phyloP scores from a whole-genome alignment of 2,797 vertebrate species.

The Lepilemur septentrionalis region DNA sequence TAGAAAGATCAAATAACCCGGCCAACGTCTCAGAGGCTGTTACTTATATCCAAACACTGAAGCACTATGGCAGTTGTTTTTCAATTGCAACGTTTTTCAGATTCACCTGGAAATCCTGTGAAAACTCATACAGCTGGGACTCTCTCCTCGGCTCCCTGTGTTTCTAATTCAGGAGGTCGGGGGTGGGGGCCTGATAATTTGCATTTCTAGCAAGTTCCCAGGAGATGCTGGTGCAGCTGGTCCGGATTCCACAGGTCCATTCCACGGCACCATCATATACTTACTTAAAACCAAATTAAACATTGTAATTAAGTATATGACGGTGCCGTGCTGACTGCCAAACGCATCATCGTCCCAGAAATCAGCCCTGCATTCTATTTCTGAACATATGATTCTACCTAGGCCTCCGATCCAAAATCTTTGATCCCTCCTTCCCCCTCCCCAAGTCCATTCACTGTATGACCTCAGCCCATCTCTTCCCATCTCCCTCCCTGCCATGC shows the following conservation, averaged over 20 bases:
- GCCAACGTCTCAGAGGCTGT: not conserved
- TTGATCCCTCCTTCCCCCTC: not conserved
- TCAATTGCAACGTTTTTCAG: not conserved
- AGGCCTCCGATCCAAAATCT: not conserved
- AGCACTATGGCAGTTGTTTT: rapidly evolving
- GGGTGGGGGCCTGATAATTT: not conserved
- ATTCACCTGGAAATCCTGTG: not conserved
- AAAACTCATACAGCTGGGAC: not conserved
- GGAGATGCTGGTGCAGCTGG: not conserved
- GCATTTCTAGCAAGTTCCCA: not conserved
- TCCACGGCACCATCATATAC: rapidly evolving
- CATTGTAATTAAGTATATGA: not conserved
- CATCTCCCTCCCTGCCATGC: rapidly evolving
- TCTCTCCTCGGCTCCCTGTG: not conserved
- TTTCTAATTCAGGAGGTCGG: not conserved
- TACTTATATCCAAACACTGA: too few species aligned
- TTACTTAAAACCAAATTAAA: not conserved
- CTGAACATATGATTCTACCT: not conserved
- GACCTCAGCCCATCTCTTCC: not conserved
- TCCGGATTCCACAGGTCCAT: not conserved
- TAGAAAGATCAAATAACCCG: not conserved
- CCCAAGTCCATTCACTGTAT: too few species aligned
- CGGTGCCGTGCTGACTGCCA: not conserved
- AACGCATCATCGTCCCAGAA: not conserved
- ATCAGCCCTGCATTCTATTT: not conserved